Base-by-base conservation (phyloP, 35 echinoderm and acorn worm species). In the Heliocidaris tuberculata region DNA sequence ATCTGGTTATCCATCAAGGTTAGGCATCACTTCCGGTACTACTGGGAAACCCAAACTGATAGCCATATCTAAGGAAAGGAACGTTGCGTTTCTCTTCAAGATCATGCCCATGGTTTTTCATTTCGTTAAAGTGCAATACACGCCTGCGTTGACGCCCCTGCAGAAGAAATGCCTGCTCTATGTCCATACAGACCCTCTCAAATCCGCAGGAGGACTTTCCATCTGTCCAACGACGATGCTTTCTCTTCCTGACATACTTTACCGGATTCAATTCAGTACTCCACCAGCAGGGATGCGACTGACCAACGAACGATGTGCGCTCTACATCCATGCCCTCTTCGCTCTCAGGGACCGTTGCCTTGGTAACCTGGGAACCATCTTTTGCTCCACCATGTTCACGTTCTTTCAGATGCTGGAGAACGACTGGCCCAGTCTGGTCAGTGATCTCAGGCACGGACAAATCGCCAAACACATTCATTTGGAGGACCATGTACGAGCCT, bases 251-350 rank as follows among this genome's bases (percentile, higher is more conserved):
- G 91, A 93, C 50, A 93, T 93, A 9, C 47, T 93, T 59, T 12
- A 93, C 47, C 31, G 91, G 50, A 93, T 93, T 30, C 91, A 52
- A 12, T 93, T 93, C 47, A 93, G 91, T 59, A 93, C 91, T 24
- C 91, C 91, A 31, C 91, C 48, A 10, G 91, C 91, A 49, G 91
- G 91, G 91, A 93, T 93, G 91, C 91, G 91, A 59, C 91, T 93
- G 17, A 93, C 91, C 4, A 93, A 93, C 50, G 91, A 93, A 48
- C 91, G 91, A 32, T 48, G 48, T 3, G 91, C 91, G 47, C 91
- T 93, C 31, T 93, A 93, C 91, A 48, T 93, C 2, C 91, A 93
- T n/a, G 50, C 48, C 91, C 91, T 93, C 50, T 93, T 93, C 15
- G 91, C 48, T 12, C 91, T 93, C 21, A 30, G 48, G 50, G 50